These are phyloP conservation scores for Menura novaehollandiae DNA, from an alignment of 2,113 vertebrate species.

Conservation along the genomic window DNA sequence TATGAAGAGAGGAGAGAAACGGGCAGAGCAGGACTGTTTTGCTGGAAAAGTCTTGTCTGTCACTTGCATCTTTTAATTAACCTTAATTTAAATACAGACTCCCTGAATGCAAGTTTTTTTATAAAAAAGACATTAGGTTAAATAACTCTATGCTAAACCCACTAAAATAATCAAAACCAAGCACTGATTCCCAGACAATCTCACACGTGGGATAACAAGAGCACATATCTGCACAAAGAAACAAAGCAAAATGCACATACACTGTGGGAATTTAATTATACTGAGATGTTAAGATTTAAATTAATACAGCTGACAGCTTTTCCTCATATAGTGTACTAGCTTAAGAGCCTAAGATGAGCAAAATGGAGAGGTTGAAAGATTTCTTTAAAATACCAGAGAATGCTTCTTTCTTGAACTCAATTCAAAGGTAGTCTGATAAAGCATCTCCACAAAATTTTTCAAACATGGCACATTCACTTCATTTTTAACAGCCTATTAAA, in stretches of 20 bases:
- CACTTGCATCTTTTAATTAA: neutral
- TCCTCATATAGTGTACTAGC: neutral
- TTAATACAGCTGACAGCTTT: neutral
- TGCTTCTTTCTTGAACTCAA: conserved; percentile 99
- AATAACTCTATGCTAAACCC: neutral
- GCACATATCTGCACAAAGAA: neutral
- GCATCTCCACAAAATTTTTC: conserved; percentile 99
- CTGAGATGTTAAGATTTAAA: neutral
- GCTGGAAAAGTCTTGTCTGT: neutral
- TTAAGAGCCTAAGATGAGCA: neutral
- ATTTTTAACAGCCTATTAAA: conserved; percentile 94
- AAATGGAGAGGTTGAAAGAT: conserved; percentile 40
- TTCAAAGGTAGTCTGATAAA: conserved; percentile 98
- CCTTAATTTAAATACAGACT: neutral
- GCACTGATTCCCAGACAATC: neutral
- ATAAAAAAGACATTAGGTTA: neutral
- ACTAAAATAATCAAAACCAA: neutral
- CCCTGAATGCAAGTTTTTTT: neutral
- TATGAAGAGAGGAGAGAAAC: neutral
- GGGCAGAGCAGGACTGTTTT: neutral
- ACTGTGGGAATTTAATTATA: neutral
- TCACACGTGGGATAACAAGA: neutral
- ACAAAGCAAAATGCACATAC: neutral
- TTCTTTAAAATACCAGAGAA: conserved; percentile 86
- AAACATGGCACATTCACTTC: conserved; percentile 99